phyloP scores from a whole-genome alignment of 2,797 vertebrate species.

The Denticeps clupeoides region DNA sequence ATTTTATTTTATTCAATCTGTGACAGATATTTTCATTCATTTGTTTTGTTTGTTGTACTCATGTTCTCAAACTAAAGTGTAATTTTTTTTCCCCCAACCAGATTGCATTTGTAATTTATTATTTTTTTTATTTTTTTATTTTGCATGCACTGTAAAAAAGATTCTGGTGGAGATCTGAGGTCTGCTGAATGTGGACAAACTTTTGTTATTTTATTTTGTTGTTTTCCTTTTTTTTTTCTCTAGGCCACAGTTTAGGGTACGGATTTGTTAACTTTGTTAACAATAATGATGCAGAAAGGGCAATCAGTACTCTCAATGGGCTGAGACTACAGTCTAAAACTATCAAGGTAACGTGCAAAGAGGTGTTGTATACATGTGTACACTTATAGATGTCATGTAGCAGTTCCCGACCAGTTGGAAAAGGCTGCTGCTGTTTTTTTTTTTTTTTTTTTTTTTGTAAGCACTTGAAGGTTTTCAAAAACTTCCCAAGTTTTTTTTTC shows the following conservation, averaged over 20 bases:
- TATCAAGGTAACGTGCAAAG: slow-evolving; percentile 84
- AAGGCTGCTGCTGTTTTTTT: slow-evolving; percentile 36
- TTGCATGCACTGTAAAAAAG: slow-evolving; percentile 28
- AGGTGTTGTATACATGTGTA: slow-evolving; percentile 58
- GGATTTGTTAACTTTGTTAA: slow-evolving; percentile 99
- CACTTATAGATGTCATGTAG: slow-evolving; percentile 55
- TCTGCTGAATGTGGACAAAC: slow-evolving; percentile 47
- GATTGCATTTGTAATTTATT: slow-evolving; percentile 19
- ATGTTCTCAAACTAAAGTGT: no score
- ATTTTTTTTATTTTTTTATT: slow-evolving; percentile 22
- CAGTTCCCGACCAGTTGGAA: slow-evolving; percentile 39
- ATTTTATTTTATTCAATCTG: no score
- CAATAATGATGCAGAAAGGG: slow-evolving; percentile 95
- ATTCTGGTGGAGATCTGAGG: slow-evolving; percentile 25
- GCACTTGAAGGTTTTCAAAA: no score
- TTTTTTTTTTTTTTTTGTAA: neutral
- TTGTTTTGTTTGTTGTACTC: no score
- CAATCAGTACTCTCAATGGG: slow-evolving; percentile 97
- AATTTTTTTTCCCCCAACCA: no score
- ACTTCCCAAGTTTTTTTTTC: no score
- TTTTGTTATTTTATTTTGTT: slow-evolving; percentile 71
- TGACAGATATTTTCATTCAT: no score
- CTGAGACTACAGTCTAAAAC: slow-evolving; percentile 99
- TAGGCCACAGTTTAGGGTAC: slow-evolving; percentile 98
- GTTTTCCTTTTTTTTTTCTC: slow-evolving; percentile 60